Conservation (phyloP, 2,113 vertebrate species). For the Cottus gobio region DNA sequence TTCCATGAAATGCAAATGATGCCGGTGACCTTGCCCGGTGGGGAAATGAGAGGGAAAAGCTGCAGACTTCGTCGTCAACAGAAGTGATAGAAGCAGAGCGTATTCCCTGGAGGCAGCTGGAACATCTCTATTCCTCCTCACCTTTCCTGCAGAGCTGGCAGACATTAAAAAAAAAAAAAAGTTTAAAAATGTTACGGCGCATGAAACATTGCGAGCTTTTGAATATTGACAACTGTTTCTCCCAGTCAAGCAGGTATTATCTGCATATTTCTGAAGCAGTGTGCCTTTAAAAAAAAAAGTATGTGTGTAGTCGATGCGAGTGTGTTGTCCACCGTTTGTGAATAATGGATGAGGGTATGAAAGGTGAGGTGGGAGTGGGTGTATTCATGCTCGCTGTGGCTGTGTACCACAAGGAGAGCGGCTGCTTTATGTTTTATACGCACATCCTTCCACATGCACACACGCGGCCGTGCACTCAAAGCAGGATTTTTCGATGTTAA, state of each 20-base stretch:
- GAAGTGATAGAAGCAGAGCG: constrained; percentile 56
- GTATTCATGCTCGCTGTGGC: constrained; percentile 60
- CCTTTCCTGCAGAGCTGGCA: constrained; percentile 27
- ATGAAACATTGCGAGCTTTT: constrained; percentile 63
- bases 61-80: constrained; percentile 66
- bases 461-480: neutral
- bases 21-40: constrained; percentile 76
- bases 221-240: constrained; percentile 61
- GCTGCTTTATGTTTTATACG: constrained; percentile 19
- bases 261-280: constrained; percentile 51
- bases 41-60: constrained; percentile 60
- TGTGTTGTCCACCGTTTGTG: constrained; percentile 58
- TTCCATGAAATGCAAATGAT: constrained; percentile 79
- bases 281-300: constrained; percentile 12
- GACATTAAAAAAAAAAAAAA: neutral
- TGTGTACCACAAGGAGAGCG: constrained; percentile 26
- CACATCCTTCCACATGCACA: neutral
- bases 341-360: constrained; percentile 76
- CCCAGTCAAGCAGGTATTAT: constrained; percentile 63
- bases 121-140: constrained; percentile 55
- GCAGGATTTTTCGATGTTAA: neutral
- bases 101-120: constrained; percentile 58
- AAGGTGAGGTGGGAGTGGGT: constrained; percentile 63
- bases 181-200: constrained; percentile 31
- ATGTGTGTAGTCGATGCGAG: constrained; percentile 49